Base-by-base conservation (phyloP, 1,140 invertebrate species). In the Heterodera carotae region DNA sequence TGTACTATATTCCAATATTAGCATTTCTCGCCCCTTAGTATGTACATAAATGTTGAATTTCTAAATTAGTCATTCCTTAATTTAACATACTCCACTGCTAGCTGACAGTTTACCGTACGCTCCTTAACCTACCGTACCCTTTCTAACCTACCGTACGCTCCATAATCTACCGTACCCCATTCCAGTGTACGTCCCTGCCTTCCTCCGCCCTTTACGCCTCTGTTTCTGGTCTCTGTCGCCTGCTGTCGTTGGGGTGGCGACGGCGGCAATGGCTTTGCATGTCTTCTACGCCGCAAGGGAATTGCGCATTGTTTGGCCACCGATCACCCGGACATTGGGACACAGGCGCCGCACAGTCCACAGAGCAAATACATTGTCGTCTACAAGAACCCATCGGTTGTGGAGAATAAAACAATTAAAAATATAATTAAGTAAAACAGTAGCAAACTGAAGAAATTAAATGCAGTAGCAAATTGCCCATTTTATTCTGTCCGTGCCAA, bases 141-240 rank as follows among this genome's bases (percentile, higher is more conserved):
- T 39, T 10, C 39, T 8, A 43, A 1, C 39, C 12, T 43, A 43
- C 39, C 39, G 39, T 43, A 43, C 6, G 0, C 39, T 12, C 39
- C 39, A n/a, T 70, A 10, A 69, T 80, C 8, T 18, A 73, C 18
- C 10, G 25, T 15, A 3, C 29, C 27, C 31, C 71, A 48, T 77
- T 66, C 66, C 80, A 84, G 80, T 75, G 33, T 81, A 12, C 82
- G 85, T 7, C 85, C 85, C 33, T 81, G 77, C 29, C 59, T 87
- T 43, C 85, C 85, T n/a, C 85, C 85, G 53, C 85, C 85, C 33
- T 76, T 86, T 15, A 86, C 85, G 66, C 76, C 79, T 25, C 31
- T 86, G 22, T 85, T 80, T 64, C 76, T 86, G 33, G 22, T 83
- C 18, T 77, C 75, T 22, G 59, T 84, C 22, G 78, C 69, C 76